Evolutionary conservation across 2,888 invertebrate genomes (phyloP), one percentile per base, ranked within the genome.

Genomic region (Acleris laterana): DNA sequence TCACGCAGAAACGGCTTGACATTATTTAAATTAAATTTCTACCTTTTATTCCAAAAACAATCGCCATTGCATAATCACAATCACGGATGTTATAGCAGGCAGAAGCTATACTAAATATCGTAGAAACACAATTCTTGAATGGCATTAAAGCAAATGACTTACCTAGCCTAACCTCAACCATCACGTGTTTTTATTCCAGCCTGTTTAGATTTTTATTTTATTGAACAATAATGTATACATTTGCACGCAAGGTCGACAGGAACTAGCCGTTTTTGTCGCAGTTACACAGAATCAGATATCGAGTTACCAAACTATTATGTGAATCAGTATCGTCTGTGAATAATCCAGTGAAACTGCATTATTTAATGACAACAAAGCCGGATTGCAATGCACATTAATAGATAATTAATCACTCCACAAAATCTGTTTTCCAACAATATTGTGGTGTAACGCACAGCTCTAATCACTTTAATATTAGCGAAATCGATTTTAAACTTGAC

Each of bases 231-330:
- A 49, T 49, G 49, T 49, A 60, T 61, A 53, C 49, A 61, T 55
- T 53, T 51, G 60, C 22, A 58, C 60, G 55, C 65, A 65, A 65
- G 65, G 65, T 59, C 65, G 38, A 61, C 60, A 65, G 65, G 65
- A 65, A 65, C 60, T 65, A 16, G 50, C 17, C 55, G 65, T 65
- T 65, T 65, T 65, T 61, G 56, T 53, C 55, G 55, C 42, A 44
- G 60, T 65, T 65, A 55, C 60, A 16, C 60, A 11, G 32, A 65
- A 65, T 65, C 65, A 42, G 65, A 65, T 65, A 61, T 65, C 44
- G 55, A 61, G 50, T 65, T 56, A 61, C 65, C 60, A 42, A 64
- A 64, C 38, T 38, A 49, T 55, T 19, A 38, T 19, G 16, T 42
- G 25, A 38, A 4, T 38, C 32, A 32, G 32, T 9, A 9, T 32